These are phyloP conservation scores for Cantharis rustica DNA, from an alignment of 2,888 invertebrate species.

Conservation along the genomic window DNA sequence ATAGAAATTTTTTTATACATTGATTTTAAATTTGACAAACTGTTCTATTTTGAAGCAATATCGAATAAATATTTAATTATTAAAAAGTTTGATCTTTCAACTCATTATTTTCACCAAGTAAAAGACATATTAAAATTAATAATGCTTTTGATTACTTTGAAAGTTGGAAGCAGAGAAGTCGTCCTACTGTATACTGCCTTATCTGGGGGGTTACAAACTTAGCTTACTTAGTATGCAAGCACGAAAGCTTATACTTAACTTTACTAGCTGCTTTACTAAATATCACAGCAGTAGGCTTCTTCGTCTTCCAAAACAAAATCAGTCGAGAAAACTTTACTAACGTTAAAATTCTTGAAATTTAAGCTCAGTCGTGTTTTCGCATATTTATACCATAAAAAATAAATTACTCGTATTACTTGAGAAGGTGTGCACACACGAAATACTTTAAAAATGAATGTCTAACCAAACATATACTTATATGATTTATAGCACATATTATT, in stretches of 20 bases:
- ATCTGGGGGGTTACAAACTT: conserved; percentile 27
- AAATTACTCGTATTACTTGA: neutral
- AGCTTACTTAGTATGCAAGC: conserved; percentile 44
- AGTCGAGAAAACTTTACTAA: conserved; percentile 9
- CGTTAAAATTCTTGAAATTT: neutral
- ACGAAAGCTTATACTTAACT: conserved; percentile 41
- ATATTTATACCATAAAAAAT: neutral
- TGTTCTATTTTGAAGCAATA: neutral
- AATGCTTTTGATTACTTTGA: conserved; percentile 50
- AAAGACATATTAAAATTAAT: conserved; percentile 49
- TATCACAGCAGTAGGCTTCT: conserved; percentile 7
- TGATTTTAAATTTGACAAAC: neutral
- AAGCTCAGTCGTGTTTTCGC: neutral
- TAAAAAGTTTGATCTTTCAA: conserved; percentile 42
- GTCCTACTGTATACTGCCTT: conserved; percentile 32
- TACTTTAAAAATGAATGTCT: neutral
- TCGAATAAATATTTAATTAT: conserved; percentile 39
- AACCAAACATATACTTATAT: neutral
- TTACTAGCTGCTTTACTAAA: conserved; percentile 33
- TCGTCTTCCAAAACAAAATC: conserved; percentile 6
- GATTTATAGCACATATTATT: neutral
- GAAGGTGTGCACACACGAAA: neutral
- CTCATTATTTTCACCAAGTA: conserved; percentile 42
- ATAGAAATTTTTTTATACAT: neutral
- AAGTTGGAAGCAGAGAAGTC: conserved; percentile 44